Evolutionary conservation across 2,888 invertebrate genomes (phyloP).

Genomic region (Acanthosepion lycidas): DNA sequence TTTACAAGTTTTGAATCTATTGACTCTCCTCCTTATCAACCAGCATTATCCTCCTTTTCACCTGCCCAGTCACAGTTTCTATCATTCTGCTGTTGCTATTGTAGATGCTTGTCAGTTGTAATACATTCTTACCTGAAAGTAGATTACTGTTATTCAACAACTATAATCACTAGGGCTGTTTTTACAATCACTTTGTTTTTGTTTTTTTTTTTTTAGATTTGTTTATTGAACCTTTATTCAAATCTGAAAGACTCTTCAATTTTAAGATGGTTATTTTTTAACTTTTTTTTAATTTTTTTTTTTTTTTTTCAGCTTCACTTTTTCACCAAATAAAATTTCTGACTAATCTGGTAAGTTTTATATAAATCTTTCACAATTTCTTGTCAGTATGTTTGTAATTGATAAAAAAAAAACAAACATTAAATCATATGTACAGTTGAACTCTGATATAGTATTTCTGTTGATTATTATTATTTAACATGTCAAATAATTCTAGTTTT

Average conservation of each 20-base stretch:
- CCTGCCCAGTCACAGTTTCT: neutral
- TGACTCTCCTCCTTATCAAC: neutral
- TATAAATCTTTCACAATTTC: no score
- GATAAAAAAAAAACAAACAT: no score
- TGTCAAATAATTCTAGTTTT: no score
- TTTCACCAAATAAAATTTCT: neutral
- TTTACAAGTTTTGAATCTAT: neutral
- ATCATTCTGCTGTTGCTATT: neutral
- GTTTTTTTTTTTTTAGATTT: no score
- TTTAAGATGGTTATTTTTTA: no score
- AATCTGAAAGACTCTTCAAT: no score
- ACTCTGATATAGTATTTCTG: no score
- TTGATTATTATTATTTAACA: no score
- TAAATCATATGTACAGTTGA: no score
- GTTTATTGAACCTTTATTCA: neutral
- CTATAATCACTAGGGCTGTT: neutral
- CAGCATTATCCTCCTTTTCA: neutral
- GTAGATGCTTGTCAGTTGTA: neutral
- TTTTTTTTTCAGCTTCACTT: neutral
- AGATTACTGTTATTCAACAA: neutral
- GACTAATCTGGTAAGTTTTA: neutral
- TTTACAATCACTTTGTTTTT: no score
- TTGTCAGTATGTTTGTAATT: no score
- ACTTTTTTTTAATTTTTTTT: no score
- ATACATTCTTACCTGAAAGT: neutral